Evolutionary conservation across 2,797 vertebrate genomes (phyloP), one percentile per base, ranked within the genome.

Genomic region (Pelodytes ibericus): DNA sequence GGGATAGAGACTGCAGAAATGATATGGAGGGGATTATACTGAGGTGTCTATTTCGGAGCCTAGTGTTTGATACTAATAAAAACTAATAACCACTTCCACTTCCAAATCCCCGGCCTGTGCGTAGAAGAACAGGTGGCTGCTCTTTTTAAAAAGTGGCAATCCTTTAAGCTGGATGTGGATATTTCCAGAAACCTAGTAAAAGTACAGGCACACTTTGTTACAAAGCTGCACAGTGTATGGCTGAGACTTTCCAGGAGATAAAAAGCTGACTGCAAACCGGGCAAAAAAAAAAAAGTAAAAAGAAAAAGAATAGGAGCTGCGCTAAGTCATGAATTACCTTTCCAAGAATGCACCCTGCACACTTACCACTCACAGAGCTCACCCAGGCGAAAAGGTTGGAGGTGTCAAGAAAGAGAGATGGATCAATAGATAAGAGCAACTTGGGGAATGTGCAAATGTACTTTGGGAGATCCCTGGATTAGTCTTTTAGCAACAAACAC

Each of bases 31-130:
- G 76, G 76, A 79, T 79, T 79, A 79, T 49, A 63, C 29, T 24
- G 26, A 18, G 24, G 76, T 39, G 68, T 79, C 76, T 79, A 79
- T 79, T 79, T 79, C 76, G 31, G 36, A 51, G 63, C 5, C 41
- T 7, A 71, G 58, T n/a, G 71, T 79, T 72, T 62, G 71, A 68
- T 64, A 44, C 63, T 27, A 61, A 79, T 79, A 73, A 73, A 79
- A 79, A 56, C 63, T 59, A 79, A 73, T 68, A 61, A 62, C 70
- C 56, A 68, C 68, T 79, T 72, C 76, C 70, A 78, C 76, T 68
- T 79, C 22, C 70, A 73, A 68, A 79, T 79, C 76, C 70, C 76
- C 30, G 3, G 71, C 44, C 70, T 72, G 70, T 68, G 75, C 26
- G 9, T 27, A 60, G 39, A 22, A 20, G 22, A 29, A 79, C 76